Evolutionary conservation across 2,888 invertebrate genomes (phyloP).

Genomic region (Apamea crenata): DNA sequence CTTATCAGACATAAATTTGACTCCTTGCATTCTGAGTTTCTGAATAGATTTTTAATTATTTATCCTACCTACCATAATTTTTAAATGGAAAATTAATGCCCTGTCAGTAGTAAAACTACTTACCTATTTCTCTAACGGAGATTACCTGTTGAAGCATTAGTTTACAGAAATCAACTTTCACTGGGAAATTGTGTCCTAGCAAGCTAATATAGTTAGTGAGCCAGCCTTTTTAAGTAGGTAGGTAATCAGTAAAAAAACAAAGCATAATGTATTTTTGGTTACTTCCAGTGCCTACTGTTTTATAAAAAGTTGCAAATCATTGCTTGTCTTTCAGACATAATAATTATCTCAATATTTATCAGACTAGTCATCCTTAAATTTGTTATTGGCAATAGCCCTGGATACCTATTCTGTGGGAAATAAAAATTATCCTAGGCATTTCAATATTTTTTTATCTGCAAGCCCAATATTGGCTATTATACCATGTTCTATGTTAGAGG

Average conservation of each 20-base stretch:
- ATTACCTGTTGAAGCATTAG: background rate
- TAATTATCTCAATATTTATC: slow-evolving; percentile 30
- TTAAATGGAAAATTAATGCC: background rate
- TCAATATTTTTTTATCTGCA: background rate
- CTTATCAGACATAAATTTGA: background rate
- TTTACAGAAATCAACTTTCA: background rate
- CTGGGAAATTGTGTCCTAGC: background rate
- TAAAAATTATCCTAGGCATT: background rate
- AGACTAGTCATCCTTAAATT: background rate
- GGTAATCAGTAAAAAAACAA: background rate
- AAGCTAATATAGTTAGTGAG: background rate
- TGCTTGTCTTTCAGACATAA: slow-evolving; percentile 24
- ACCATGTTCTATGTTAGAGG: background rate
- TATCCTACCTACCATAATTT: too few relatives aligned
- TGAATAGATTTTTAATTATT: background rate
- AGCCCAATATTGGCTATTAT: background rate
- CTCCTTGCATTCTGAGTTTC: background rate
- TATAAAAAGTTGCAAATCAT: slow-evolving; percentile 37
- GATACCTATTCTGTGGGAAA: background rate
- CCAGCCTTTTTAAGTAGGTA: background rate
- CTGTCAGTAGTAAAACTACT: background rate
- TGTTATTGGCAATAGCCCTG: slow-evolving; percentile 27
- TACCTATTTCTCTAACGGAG: background rate
- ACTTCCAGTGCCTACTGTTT: background rate
- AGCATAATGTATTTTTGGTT: background rate